Percentiles rank a stretch among this genome's conserved stretches.
Evolutionary conservation across 2,888 invertebrate genomes (phyloP).

Genomic region (Mellilla xanthometata): DNA sequence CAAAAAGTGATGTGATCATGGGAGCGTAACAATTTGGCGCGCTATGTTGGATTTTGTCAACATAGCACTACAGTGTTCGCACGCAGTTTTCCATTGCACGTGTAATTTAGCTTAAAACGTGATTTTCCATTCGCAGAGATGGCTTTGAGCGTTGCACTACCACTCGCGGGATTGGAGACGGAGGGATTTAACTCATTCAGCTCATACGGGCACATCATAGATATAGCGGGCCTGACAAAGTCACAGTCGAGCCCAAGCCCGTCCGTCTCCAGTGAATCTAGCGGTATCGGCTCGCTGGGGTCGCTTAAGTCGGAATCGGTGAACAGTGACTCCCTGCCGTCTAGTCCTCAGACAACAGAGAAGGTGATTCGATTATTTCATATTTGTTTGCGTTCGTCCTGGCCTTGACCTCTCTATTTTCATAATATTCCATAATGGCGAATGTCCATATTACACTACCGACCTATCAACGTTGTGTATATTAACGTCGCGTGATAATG

Average conservation of each 20-base stretch:
- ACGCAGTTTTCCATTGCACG: slow-evolving; percentile 69
- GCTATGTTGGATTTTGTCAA: slow-evolving; percentile 72
- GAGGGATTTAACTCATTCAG: slow-evolving; percentile 77
- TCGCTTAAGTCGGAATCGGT: slow-evolving; percentile 79
- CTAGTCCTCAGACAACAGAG: slow-evolving; percentile 80
- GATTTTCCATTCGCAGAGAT: slow-evolving; percentile 75
- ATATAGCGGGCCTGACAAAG: slow-evolving; percentile 75
- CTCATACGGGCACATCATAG: slow-evolving; percentile 75
- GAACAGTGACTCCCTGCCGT: slow-evolving; percentile 72
- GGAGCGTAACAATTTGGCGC: slow-evolving; percentile 68
- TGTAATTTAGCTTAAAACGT: slow-evolving; percentile 65
- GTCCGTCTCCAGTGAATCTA: slow-evolving; percentile 84
- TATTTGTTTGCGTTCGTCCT: slow-evolving; percentile 77
- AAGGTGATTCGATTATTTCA: slow-evolving; percentile 63
- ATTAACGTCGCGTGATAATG: slow-evolving; percentile 62
- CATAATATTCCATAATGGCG: slow-evolving; percentile 83
- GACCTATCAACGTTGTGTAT: slow-evolving; percentile 63
- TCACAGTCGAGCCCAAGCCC: slow-evolving; percentile 80
- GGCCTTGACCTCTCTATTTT: slow-evolving; percentile 83
- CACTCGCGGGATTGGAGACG: slow-evolving; percentile 80
- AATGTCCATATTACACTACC: slow-evolving; percentile 65
- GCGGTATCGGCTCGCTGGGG: slow-evolving; percentile 83
- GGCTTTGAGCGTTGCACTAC: slow-evolving; percentile 84
- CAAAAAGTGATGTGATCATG: slow-evolving; percentile 45
- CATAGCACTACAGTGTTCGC: slow-evolving; percentile 61